Evolutionary conservation across 2,888 invertebrate species (phyloP).

Genomic region (Myathropa florea): DNA sequence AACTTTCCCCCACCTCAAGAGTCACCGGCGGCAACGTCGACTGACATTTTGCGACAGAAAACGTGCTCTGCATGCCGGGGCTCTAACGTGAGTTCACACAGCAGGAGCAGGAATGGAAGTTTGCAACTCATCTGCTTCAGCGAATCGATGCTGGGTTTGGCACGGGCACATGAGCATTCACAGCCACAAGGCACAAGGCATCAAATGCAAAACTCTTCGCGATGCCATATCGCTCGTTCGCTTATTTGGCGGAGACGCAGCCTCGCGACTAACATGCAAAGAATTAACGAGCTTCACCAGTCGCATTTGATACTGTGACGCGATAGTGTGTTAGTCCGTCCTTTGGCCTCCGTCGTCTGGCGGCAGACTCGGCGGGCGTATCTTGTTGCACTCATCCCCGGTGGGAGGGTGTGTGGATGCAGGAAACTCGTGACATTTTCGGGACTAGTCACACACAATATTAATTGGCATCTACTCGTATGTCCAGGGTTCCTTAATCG

Average conservation of each 20-base stretch:
- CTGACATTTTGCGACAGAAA: slow-evolving; percentile 53
- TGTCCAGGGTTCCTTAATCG: slow-evolving; percentile 36
- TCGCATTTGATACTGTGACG: slow-evolving; percentile 51
- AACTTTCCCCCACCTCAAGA: slow-evolving; percentile 24
- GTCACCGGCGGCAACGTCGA: slow-evolving; percentile 2
- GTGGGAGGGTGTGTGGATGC: background rate
- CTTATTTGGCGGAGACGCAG: slow-evolving; percentile 8
- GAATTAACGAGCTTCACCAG: slow-evolving; percentile 54
- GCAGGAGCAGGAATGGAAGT: slow-evolving; percentile 17
- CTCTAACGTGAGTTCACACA: slow-evolving; percentile 26
- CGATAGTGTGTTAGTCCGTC: slow-evolving; percentile 36
- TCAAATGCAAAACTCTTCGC: slow-evolving; percentile 55
- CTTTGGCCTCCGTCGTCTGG: background rate
- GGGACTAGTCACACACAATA: slow-evolving; percentile 64
- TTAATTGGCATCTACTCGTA: slow-evolving; percentile 71
- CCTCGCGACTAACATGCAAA: slow-evolving; percentile 45
- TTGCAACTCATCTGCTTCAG: slow-evolving; percentile 36
- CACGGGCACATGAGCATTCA: background rate
- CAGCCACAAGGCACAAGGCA: background rate
- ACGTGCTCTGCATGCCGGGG: slow-evolving; percentile 38
- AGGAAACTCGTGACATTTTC: slow-evolving; percentile 65
- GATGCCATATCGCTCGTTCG: slow-evolving; percentile 60
- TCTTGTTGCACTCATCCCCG: background rate
- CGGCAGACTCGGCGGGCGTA: background rate
- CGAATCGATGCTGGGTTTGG: slow-evolving; percentile 1